phyloP scores from a whole-genome alignment of 2,113 vertebrate species.

The Carassius gibelio region DNA sequence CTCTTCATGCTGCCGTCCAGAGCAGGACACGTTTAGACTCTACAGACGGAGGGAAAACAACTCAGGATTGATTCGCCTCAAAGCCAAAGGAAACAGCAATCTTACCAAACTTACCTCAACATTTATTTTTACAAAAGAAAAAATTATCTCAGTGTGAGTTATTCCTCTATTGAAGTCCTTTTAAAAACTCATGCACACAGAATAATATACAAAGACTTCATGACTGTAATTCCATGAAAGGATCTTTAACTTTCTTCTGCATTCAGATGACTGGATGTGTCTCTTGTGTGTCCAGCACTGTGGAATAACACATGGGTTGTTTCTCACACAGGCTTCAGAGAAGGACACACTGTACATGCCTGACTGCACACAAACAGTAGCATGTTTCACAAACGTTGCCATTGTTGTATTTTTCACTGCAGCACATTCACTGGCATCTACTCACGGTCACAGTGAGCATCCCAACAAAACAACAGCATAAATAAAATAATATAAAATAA shows the following conservation, averaged over 20 bases:
- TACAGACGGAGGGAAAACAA: conserved; percentile 56
- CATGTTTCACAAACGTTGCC: conserved; percentile 65
- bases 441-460: conserved; percentile 60
- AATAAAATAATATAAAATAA: background rate
- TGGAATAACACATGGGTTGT: background rate
- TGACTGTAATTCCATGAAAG: no score
- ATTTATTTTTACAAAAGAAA: conserved; percentile 11
- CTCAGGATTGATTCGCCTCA: conserved; percentile 4
- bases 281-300: background rate
- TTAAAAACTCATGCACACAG: background rate
- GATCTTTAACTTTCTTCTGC: background rate
- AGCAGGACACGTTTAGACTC: conserved; percentile 42
- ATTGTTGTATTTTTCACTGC: conserved; percentile 53
- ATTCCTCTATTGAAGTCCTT: background rate
- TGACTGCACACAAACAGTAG: conserved; percentile 70
- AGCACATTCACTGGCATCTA: conserved; percentile 24
- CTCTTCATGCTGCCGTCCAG: conserved; percentile 63
- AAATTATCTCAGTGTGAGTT: background rate
- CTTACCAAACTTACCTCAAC: conserved; percentile 1
- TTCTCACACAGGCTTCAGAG: conserved; percentile 29
- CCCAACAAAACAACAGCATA: conserved; percentile 43
- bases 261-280: background rate
- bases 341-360: conserved; percentile 52
- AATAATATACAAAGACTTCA: background rate
- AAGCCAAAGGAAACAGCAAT: background rate